A percentile compares a stretch with the other conserved stretches of the same genome.
phyloP scores from a whole-genome alignment of 2,113 vertebrate species.

The Hippolais icterina region DNA sequence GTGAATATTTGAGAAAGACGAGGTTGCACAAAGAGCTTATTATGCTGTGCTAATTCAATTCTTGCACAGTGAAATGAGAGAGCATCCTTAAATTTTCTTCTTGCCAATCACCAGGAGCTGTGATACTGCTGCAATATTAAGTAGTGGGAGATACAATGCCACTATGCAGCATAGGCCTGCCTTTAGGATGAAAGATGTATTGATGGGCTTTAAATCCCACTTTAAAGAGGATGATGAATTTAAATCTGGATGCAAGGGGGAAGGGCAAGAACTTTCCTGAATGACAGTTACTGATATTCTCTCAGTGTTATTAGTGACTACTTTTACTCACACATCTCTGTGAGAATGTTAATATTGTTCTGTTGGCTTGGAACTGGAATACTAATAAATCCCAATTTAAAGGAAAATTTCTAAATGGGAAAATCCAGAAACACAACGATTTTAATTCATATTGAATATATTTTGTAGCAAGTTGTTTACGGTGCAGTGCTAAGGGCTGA shows the following conservation, averaged over 20 bases:
- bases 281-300: slow-evolving; percentile 12
- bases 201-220: slow-evolving; percentile 3
- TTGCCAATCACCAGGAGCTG: background rate
- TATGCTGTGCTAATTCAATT: background rate
- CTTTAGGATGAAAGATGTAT: background rate
- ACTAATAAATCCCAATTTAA: slow-evolving; percentile 44
- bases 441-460: slow-evolving; percentile 1
- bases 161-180: background rate
- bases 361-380: slow-evolving; percentile 34
- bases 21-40: background rate
- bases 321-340: slow-evolving; percentile 16
- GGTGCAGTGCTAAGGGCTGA: background rate
- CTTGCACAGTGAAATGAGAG: background rate
- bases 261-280: background rate
- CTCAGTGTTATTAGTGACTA: slow-evolving; percentile 29
- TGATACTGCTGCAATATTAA: background rate
- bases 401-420: slow-evolving; percentile 51
- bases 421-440: slow-evolving; percentile 23
- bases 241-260: background rate
- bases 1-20: background rate
- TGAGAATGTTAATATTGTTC: slow-evolving; percentile 47
- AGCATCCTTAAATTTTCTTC: background rate
- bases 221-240: slow-evolving; percentile 25
- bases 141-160: background rate
- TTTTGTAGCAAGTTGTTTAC: slow-evolving; percentile 1